phyloP scores from a whole-genome alignment of 2,797 vertebrate genomes.

The Scolopax bukidnonensis region DNA sequence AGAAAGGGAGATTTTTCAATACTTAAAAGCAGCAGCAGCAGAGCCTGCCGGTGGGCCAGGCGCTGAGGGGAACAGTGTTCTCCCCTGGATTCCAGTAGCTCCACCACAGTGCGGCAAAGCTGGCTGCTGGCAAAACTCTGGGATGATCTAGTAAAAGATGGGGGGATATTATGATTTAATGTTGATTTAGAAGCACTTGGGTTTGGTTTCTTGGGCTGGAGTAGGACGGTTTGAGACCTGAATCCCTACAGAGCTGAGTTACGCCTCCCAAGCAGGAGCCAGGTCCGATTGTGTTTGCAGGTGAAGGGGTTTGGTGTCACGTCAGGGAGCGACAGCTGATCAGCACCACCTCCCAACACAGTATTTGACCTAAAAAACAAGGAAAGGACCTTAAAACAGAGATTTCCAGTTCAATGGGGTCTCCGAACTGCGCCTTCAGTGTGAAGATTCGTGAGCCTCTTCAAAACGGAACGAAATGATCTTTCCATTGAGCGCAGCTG shows the following conservation, averaged over 20 bases:
- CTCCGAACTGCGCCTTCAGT: not conserved
- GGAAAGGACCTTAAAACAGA: not conserved
- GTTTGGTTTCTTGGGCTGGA: not conserved
- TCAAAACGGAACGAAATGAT: no score
- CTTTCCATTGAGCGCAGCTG: not conserved
- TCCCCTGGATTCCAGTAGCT: not conserved
- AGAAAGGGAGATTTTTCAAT: not conserved
- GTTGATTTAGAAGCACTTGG: not conserved
- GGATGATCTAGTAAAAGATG: not conserved
- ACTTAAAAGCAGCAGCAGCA: not conserved
- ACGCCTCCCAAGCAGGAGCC: not conserved
- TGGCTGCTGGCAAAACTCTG: not conserved
- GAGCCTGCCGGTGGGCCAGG: not conserved
- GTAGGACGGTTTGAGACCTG: not conserved
- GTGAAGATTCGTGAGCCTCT: not conserved
- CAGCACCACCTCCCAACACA: no score
- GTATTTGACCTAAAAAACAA: not conserved
- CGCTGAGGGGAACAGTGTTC: rapidly evolving
- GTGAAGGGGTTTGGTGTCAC: not conserved
- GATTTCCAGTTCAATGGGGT: not conserved
- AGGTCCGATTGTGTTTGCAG: not conserved
- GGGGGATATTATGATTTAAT: not conserved
- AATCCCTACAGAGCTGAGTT: not conserved
- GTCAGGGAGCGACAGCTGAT: not conserved
- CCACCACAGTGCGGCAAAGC: not conserved